A percentile compares a stretch with the other conserved stretches of the same genome.
Evolutionary conservation across 2,113 vertebrate genomes (phyloP).

Genomic region (Phylloscopus trochiloides): DNA sequence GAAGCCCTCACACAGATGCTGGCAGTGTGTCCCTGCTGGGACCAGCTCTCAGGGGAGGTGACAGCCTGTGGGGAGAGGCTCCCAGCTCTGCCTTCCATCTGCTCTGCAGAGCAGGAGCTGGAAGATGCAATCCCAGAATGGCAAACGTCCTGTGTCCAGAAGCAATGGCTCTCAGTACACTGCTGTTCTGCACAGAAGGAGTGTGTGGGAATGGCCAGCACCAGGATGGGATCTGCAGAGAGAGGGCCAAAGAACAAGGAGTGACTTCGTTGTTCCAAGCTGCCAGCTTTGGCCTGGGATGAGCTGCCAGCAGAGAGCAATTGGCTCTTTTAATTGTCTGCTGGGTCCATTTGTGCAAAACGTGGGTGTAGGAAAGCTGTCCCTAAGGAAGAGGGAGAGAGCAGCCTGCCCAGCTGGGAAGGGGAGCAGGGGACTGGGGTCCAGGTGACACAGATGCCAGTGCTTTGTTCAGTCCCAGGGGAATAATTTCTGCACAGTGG

Average conservation of each 20-base stretch:
- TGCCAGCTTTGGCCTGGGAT: neutral
- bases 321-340: neutral
- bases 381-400: neutral
- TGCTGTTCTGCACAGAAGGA: neutral
- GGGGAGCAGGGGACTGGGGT: neutral
- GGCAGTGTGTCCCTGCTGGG: neutral
- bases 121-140: accelerated
- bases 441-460: neutral
- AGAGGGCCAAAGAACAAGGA: neutral
- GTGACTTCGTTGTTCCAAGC: neutral
- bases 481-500: neutral
- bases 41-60: neutral
- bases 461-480: neutral
- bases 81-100: neutral
- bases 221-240: neutral
- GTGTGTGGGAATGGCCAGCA: neutral
- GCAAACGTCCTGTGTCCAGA: neutral
- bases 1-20: neutral
- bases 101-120: neutral
- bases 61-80: neutral
- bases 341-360: neutral
- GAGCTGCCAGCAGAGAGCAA: neutral
- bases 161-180: neutral
- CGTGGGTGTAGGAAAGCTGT: neutral
- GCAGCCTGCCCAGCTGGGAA: neutral